Percentiles rank a stretch among this genome's conserved stretches.
phyloP scores from a whole-genome alignment of 1,140 invertebrate species.

The Plodia interpunctella region DNA sequence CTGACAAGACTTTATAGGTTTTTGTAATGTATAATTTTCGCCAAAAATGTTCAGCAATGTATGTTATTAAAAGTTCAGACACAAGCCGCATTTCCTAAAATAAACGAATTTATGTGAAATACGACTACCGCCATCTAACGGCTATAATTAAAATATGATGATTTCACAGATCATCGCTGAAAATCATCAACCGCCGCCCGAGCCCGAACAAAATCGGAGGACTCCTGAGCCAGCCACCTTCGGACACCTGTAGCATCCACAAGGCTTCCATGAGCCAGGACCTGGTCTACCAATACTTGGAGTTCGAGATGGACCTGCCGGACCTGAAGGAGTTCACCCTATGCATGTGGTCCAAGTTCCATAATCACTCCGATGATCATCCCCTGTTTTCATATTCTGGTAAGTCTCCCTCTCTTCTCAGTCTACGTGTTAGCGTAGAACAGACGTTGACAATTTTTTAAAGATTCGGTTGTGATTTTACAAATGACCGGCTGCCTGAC shows the following conservation, averaged over 20 bases:
- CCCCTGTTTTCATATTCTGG: conserved; percentile 89
- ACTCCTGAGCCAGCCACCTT: conserved; percentile 24
- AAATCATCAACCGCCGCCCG: conserved; percentile 55
- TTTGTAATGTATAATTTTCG: too few species aligned
- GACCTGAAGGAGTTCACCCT: conserved; percentile 89
- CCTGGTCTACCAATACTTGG: conserved; percentile 82
- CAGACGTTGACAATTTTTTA: too few species aligned
- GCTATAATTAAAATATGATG: not conserved
- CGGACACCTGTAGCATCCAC: conserved; percentile 80
- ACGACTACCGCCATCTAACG: not conserved
- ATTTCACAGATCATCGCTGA: conserved; percentile 42
- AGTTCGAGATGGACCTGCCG: conserved; percentile 83
- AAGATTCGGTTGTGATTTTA: too few species aligned
- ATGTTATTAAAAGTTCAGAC: too few species aligned
- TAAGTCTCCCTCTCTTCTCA: conserved; percentile 71
- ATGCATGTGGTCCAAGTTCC: conserved; percentile 88
- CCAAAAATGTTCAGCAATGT: too few species aligned
- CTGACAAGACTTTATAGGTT: too few species aligned
- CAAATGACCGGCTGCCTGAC: too few species aligned
- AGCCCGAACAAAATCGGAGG: conserved; percentile 20
- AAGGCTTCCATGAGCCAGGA: conserved; percentile 83
- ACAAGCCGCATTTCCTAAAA: too few species aligned
- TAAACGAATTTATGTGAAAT: not conserved
- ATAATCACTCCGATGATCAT: conserved; percentile 88
- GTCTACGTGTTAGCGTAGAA: too few species aligned